Evolutionary conservation across 1,140 invertebrate species (phyloP), one percentile per base, ranked within the genome.

Genomic region (Macrotrachela quadricornifera): DNA sequence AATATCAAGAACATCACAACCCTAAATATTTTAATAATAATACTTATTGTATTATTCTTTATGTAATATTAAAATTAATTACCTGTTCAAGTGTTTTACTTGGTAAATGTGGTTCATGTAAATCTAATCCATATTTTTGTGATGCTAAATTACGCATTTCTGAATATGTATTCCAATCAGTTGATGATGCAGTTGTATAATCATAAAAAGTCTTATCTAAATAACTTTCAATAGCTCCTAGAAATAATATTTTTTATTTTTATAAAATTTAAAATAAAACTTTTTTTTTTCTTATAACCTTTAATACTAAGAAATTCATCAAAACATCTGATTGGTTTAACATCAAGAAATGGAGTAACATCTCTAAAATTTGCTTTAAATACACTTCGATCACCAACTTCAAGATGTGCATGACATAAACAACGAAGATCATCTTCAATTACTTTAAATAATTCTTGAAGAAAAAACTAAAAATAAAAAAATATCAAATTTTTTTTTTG

Each of bases 131-230:
- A 61, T 86, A 82, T 64, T 90, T 86, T 48, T 83, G 79, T 60
- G 78, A 74, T 1, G 88, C 91, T 63, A 96, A 76, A 62, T 82
- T 79, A 57, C 87, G 77, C 91, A 99, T 97, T 68, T 88, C 85
- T 39, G 82, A 80, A 65, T 95, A 96, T 0, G 86, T 91, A 67
- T 84, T 83, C 86, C 90, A 96, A 70, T 97, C 87, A 61, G 95
- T 88, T 15, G 94, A 71, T 15, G 91, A 87, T 37, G 97, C 86
- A 1, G 90, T 90, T 0, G 90, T 95, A 59, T 96, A 73, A 70
- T 96, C 94, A 69, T 99, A 97, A 70, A 94, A 96, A 57, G 83
- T 92, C 58, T 79, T 79, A 58, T 88, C 85, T 43, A 99, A 74
- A 68, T 95, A 92, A 63, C 85, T 78, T 67, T 94, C 90, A 6